Evolutionary conservation across 2,113 vertebrate species (phyloP).

Genomic region (Vanacampus margaritifer): DNA sequence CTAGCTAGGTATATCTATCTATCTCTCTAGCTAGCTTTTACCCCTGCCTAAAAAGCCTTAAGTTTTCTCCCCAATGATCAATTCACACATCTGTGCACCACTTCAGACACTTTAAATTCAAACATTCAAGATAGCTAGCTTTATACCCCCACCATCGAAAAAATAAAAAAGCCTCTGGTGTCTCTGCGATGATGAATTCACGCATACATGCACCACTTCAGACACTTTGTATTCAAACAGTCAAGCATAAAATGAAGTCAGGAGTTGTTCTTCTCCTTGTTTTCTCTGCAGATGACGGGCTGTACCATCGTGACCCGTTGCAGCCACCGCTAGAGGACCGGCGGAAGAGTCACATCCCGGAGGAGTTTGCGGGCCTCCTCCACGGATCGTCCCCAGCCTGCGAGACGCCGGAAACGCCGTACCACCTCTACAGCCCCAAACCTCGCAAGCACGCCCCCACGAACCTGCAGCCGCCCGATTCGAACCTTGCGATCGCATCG

Average conservation of each 20-base stretch:
- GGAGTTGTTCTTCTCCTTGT: constrained; percentile 26
- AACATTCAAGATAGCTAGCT: too few relatives aligned
- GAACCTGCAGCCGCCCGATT: constrained; percentile 65
- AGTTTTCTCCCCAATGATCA: too few relatives aligned
- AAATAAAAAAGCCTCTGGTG: not conserved
- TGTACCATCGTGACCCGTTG: constrained; percentile 52
- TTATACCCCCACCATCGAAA: too few relatives aligned
- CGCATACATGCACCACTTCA: constrained; percentile 37
- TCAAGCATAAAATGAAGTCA: constrained; percentile 30
- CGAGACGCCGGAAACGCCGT: constrained; percentile 88
- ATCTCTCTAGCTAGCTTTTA: too few relatives aligned
- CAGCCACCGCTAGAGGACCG: constrained; percentile 63
- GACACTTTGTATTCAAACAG: constrained; percentile 30
- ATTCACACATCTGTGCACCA: too few relatives aligned
- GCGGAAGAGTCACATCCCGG: constrained; percentile 81
- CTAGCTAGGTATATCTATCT: too few relatives aligned
- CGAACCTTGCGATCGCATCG: constrained; percentile 45
- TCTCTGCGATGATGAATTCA: constrained; percentile 21
- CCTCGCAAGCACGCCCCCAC: constrained; percentile 56
- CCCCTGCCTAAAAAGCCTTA: too few relatives aligned
- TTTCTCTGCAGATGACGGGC: constrained; percentile 57
- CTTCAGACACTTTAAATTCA: too few relatives aligned
- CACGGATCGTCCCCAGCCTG: constrained; percentile 93
- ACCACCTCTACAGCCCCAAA: constrained; percentile 83
- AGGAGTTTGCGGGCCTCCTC: constrained; percentile 91